These are phyloP conservation scores for Cylloceria caligata DNA, from an alignment of 2,888 invertebrate genomes.

Conservation along the genomic window DNA sequence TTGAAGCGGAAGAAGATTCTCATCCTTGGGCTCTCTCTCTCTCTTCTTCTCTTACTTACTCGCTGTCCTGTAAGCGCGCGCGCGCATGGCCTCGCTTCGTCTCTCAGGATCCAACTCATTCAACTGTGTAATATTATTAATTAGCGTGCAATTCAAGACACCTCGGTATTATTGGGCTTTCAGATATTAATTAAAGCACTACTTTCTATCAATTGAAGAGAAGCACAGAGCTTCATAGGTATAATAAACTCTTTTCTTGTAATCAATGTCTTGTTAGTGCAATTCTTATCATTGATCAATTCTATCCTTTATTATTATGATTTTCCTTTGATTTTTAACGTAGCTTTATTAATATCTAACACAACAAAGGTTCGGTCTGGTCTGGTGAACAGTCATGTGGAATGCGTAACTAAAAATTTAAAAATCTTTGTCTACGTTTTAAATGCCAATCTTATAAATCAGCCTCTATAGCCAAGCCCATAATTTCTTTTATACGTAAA, in stretches of 20 bases:
- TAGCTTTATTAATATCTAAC: not conserved
- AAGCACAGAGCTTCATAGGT: not conserved
- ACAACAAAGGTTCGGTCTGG: not conserved
- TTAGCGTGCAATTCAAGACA: slow-evolving; percentile 50
- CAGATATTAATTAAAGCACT: slow-evolving; percentile 50
- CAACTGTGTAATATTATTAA: slow-evolving; percentile 57
- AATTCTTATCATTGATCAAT: not conserved
- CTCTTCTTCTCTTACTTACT: no score
- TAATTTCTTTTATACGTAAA: no score
- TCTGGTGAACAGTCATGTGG: no score
- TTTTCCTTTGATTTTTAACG: slow-evolving; percentile 8
- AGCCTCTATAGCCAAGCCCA: no score
- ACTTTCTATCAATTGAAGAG: slow-evolving; percentile 33
- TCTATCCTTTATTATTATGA: not conserved
- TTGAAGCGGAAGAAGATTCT: slow-evolving; percentile 36
- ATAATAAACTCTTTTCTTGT: not conserved
- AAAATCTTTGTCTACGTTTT: no score
- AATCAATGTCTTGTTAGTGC: not conserved
- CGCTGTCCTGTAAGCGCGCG: no score
- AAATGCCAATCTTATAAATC: no score
- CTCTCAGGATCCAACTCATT: slow-evolving; percentile 54
- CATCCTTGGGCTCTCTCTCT: slow-evolving; percentile 13
- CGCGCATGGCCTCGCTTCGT: slow-evolving; percentile 26
- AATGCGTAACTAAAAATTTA: no score
- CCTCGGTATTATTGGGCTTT: slow-evolving; percentile 48